Evolutionary conservation across 2,113 vertebrate species (phyloP).

Genomic region (Anguilla rostrata): DNA sequence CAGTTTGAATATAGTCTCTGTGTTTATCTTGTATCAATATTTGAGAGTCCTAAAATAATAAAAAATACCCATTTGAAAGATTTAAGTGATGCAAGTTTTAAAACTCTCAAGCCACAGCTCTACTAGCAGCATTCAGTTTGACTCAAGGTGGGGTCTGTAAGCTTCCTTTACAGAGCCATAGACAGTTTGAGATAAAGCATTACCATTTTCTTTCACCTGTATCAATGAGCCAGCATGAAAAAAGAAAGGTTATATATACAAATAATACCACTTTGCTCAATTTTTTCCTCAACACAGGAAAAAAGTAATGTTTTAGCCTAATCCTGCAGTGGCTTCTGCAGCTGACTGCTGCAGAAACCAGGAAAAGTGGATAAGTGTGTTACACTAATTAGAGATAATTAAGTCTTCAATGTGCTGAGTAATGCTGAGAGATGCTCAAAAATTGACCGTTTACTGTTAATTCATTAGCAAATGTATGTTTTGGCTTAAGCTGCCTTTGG

Average conservation of each 20-base stretch:
- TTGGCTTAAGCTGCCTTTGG: neutral
- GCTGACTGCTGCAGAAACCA: too few relatives aligned
- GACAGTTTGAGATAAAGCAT: neutral
- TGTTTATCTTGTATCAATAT: neutral
- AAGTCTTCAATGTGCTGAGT: neutral
- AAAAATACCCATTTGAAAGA: neutral
- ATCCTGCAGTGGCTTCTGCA: too few relatives aligned
- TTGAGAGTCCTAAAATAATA: neutral
- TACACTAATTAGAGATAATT: too few relatives aligned
- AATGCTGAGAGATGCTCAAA: neutral
- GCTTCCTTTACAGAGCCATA: neutral
- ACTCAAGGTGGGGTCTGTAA: too few relatives aligned
- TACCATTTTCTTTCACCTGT: too few relatives aligned
- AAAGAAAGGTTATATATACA: too few relatives aligned
- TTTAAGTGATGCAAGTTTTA: neutral
- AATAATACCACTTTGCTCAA: too few relatives aligned
- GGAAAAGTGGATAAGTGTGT: too few relatives aligned
- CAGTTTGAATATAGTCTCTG: neutral
- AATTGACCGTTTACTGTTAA: neutral
- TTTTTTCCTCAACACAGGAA: too few relatives aligned
- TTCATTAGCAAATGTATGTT: neutral
- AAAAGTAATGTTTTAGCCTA: too few relatives aligned
- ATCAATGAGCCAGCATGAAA: too few relatives aligned
- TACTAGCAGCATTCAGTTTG: too few relatives aligned
- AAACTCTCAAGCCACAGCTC: neutral